Evolutionary conservation across 2,113 vertebrate species (phyloP).

Genomic region (Anser cygnoides): DNA sequence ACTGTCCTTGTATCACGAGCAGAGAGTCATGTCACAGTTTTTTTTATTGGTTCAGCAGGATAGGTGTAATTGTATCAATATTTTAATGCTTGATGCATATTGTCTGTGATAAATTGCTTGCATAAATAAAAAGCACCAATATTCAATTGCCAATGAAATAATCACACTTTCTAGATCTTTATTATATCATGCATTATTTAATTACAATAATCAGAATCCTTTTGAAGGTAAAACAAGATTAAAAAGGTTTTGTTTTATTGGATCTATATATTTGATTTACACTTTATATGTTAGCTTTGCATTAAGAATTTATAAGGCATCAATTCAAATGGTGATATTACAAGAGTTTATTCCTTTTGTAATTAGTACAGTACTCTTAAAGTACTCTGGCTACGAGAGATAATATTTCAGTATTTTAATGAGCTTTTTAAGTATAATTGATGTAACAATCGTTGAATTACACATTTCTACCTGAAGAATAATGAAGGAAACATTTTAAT

Average conservation of each 20-base stretch:
- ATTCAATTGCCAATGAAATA: slow-evolving; percentile 85
- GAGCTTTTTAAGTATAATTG: slow-evolving; percentile 88
- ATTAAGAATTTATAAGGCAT: slow-evolving; percentile 91
- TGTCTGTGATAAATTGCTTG: slow-evolving; percentile 79
- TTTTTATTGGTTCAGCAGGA: slow-evolving; percentile 79
- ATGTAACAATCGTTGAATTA: slow-evolving; percentile 86
- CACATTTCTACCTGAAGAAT: slow-evolving; percentile 87
- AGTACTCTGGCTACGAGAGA: slow-evolving; percentile 79
- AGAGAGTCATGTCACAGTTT: slow-evolving; percentile 71
- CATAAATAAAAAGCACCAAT: slow-evolving; percentile 85
- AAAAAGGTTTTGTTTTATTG: slow-evolving; percentile 87
- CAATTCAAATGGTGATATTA: slow-evolving; percentile 84
- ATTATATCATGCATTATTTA: slow-evolving; percentile 89
- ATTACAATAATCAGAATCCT: slow-evolving; percentile 86
- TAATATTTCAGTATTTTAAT: slow-evolving; percentile 89
- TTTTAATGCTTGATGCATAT: slow-evolving; percentile 84
- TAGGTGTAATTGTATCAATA: slow-evolving; percentile 88
- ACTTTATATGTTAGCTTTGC: slow-evolving; percentile 87
- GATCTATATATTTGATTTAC: slow-evolving; percentile 90
- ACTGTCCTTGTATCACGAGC: slow-evolving; percentile 69
- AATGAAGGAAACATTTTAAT: slow-evolving; percentile 87
- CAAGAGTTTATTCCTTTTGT: slow-evolving; percentile 86
- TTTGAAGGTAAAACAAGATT: slow-evolving; percentile 85
- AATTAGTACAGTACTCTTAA: slow-evolving; percentile 87
- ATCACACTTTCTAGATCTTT: slow-evolving; percentile 81